Evolutionary conservation across 2,113 vertebrate species (phyloP), one percentile per base, ranked within the genome.

Genomic region (Epinephelus lanceolatus): DNA sequence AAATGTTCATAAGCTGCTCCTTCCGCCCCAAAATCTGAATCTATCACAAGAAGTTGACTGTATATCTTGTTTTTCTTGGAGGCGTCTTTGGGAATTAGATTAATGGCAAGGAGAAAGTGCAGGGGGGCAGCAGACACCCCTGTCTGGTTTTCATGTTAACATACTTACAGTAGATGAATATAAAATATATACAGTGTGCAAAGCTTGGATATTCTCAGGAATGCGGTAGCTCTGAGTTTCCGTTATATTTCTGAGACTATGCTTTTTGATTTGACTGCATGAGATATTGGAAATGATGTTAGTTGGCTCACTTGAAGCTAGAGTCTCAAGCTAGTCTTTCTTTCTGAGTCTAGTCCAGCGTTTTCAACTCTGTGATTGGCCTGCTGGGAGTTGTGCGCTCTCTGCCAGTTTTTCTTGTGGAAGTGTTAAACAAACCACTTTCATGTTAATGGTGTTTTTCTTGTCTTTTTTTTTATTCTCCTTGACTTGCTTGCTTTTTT

Each of bases 31-130:
- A 69, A 69, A 25, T 19, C 1, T 55, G 25, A 57, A 56, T 49
- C 30, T 23, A 49, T 73, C 7, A 82, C 49, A 71, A 30, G 42
- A 65, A 7, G 37, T 45, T 4, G 1, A 51, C 51, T 76, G 25
- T 47, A 25, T 18, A 10, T 23, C 59, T 10, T n/a, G 60, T 56
- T 86, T 80, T 76, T 55, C 17, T 68, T 81, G 62, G 56, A 69
- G 21, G 65, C 55, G 8, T 49, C 25, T 30, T 68, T 6, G 11
- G 27, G 23, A 80, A 63, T 67, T 4, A 42, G 65, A 65, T 69
- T 49, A 19, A 53, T 78, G 75, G 17, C 25, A 9, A 62, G 55
- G 14, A 27, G 2, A 67, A 71, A 71, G 59, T 23, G 12, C 30
- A 67, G 57, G 4, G 9, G 25, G 19, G 33, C 37, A 55, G 71